These are phyloP conservation scores for Drosophila tsacasi DNA, from an alignment of 1,140 invertebrate genomes.

Conservation along the genomic window DNA sequence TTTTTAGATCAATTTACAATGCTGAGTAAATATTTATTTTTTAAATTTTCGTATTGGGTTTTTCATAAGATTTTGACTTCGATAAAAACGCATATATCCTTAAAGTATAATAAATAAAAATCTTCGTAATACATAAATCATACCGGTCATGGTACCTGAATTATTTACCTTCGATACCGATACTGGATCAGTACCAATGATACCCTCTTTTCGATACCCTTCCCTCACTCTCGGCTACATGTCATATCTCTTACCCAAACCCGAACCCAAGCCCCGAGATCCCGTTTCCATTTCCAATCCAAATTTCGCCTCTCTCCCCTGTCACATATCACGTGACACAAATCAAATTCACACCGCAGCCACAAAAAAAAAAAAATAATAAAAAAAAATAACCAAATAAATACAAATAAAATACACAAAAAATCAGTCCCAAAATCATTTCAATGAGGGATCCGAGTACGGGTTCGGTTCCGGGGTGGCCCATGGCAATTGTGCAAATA, in stretches of 20 bases:
- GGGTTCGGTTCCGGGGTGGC: slow-evolving; percentile 54
- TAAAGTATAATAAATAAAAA: not conserved
- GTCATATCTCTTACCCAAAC: slow-evolving; percentile 10
- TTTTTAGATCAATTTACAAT: not conserved
- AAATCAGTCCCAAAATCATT: slow-evolving; percentile 20
- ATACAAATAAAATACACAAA: slow-evolving; percentile 9
- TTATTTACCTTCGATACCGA: not conserved
- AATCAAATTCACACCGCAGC: slow-evolving; percentile 57
- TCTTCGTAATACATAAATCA: not conserved
- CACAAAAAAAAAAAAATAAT: not conserved
- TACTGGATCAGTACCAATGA: slow-evolving; percentile 1
- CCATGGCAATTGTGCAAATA: slow-evolving; percentile 60
- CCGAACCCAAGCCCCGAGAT: not conserved
- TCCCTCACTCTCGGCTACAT: slow-evolving; percentile 12
- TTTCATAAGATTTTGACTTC: not conserved
- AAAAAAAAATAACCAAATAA: not conserved
- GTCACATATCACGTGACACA: slow-evolving; percentile 63
- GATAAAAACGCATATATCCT: not conserved
- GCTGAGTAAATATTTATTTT: not conserved
- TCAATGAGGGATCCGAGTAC: slow-evolving; percentile 11
- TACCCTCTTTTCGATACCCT: slow-evolving; percentile 10
- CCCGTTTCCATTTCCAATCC: slow-evolving; percentile 6
- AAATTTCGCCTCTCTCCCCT: not conserved
- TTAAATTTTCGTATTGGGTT: not conserved
- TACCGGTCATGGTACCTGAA: not conserved